These are phyloP conservation scores for Papilio polyxenes DNA, from an alignment of 1,140 invertebrate genomes.

Conservation along the genomic window DNA sequence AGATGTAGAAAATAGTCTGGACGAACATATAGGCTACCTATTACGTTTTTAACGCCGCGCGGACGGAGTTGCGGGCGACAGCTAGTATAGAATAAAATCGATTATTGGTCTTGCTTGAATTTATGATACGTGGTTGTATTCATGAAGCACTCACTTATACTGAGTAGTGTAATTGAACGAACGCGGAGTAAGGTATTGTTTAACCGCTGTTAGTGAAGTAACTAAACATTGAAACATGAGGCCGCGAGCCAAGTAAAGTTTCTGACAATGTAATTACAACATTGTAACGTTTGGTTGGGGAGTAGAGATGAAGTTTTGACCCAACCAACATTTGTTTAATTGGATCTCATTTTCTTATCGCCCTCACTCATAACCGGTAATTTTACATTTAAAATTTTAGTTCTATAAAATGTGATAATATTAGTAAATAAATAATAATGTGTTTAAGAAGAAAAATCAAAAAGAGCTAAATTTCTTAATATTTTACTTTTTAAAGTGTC, in stretches of 20 bases:
- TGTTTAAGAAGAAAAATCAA: too few relatives aligned
- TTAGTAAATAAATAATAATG: too few relatives aligned
- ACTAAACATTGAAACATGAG: not conserved
- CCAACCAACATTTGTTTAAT: not conserved
- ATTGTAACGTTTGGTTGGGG: not conserved
- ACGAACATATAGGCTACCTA: too few relatives aligned
- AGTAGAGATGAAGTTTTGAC: not conserved
- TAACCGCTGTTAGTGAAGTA: not conserved
- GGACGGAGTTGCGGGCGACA: too few relatives aligned
- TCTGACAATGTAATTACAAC: not conserved
- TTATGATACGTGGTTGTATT: too few relatives aligned
- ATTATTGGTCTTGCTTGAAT: too few relatives aligned
- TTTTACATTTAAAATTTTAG: not conserved
- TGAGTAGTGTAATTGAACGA: too few relatives aligned
- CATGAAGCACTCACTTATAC: too few relatives aligned
- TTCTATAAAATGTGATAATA: not conserved
- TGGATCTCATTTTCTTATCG: not conserved
- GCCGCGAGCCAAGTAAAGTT: not conserved
- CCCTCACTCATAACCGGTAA: not conserved
- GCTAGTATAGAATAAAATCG: too few relatives aligned
- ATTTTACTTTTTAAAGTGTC: not conserved
- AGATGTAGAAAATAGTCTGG: too few relatives aligned
- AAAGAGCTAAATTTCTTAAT: not conserved
- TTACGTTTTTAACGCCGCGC: too few relatives aligned
- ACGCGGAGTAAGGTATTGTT: too few relatives aligned